Conservation (phyloP, 2,113 vertebrate species). For the Rousettus leschenaultii region DNA sequence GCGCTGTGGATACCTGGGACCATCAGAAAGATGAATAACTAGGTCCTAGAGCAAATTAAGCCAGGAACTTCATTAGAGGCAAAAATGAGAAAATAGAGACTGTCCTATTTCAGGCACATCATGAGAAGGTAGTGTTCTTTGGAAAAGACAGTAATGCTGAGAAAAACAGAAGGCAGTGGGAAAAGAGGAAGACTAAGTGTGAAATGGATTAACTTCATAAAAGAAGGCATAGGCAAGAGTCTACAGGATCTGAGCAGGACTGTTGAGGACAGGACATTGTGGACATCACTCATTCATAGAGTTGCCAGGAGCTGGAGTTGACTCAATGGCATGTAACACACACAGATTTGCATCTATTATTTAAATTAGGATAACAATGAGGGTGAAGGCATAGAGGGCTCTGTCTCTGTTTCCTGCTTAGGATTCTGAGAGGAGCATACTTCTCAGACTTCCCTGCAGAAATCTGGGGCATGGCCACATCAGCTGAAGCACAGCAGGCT, state of each 20-base stretch:
- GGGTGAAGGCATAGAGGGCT: background rate
- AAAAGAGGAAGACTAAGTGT: background rate
- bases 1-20: background rate
- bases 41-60: background rate
- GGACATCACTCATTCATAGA: background rate
- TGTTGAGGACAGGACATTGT: background rate
- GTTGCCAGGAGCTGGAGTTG: background rate
- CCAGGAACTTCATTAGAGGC: background rate
- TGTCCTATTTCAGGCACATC: background rate
- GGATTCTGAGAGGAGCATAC: background rate
- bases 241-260: background rate
- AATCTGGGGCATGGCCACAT: background rate
- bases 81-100: background rate
- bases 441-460: background rate
- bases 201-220: background rate
- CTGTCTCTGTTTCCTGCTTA: background rate
- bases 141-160: background rate
- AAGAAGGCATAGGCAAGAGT: background rate
- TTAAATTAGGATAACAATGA: background rate
- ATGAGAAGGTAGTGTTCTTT: background rate
- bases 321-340: no score
- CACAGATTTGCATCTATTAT: background rate
- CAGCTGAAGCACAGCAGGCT: background rate
- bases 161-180: background rate
- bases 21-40: background rate